Base-by-base conservation (phyloP, 2,113 vertebrate species). In the Cyprinodon brontotheroides region DNA sequence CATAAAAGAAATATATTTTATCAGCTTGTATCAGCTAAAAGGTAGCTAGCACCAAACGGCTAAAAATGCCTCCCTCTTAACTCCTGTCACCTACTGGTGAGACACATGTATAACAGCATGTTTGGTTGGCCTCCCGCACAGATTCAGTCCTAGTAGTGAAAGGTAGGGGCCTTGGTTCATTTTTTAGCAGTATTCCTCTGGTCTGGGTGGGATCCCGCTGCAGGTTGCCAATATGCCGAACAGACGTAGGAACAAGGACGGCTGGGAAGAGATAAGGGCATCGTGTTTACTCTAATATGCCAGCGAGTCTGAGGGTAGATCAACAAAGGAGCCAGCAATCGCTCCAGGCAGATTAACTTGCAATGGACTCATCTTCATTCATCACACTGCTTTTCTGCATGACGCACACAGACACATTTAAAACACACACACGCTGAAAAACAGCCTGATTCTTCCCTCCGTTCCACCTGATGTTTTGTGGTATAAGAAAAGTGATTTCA, bases 321-420 rank as follows among this genome's bases (percentile, higher is more conserved):
- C 1, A 20, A 78, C 77, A 48, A 60, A 74, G 72, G 74, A 82
- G 74, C 70, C 80, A 62, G 45, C 61, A 36, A 68, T 10, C 11
- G 15, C 75, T 78, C 81, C 74, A 74, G 53, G 67, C 80, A 80
- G 75, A 87, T 87, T 82, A 86, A 68, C 72, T 84, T 10, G 0
- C 82, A 81, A 78, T 75, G 39, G 74, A 69, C 83, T 89, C 85
- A 85, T 90, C 73, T 83, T 79, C 81, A 86, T 89, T 87, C 83
- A 83, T 79, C 66, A 48, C 63, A 29, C 47, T 2, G 62, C 65
- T 75, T 47, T 57, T 82, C 80, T 39, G 70, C 22, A 11, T 63
- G 41, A 72, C 20, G 0, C 62, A 43, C 66, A 53, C 57, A 65
- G 22, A 53, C 72, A 67, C 8, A 62, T 59, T 48, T 1, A 50